phyloP scores from a whole-genome alignment of 2,113 vertebrate genomes.

The Nannospalax galili region DNA sequence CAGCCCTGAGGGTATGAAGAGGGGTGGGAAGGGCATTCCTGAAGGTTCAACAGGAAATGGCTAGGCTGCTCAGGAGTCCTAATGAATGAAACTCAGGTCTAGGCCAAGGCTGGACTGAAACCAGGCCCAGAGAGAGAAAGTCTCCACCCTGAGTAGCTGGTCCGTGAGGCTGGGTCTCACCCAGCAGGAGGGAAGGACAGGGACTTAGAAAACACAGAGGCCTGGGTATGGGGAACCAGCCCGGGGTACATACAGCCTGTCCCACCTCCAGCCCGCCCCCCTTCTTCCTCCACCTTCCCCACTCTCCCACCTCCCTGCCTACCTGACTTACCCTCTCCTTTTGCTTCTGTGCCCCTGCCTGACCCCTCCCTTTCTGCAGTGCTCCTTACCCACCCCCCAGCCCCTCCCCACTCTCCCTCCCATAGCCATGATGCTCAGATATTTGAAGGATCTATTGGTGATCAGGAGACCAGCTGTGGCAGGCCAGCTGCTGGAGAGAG shows the following conservation, averaged over 20 bases:
- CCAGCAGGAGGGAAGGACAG: neutral
- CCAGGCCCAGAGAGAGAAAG: neutral
- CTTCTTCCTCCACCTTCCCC: neutral
- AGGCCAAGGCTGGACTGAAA: neutral
- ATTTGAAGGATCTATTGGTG: neutral
- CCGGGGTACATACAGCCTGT: fast-evolving
- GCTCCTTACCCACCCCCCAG: too few species aligned
- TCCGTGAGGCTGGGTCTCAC: neutral
- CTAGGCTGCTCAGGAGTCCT: neutral
- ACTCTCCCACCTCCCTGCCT: fast-evolving
- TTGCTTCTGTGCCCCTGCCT: fast-evolving
- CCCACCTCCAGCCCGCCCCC: neutral
- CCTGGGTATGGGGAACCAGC: neutral
- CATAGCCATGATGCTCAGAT: neutral
- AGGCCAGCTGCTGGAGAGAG: neutral
- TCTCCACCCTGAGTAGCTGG: neutral
- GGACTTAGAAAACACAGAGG: fast-evolving
- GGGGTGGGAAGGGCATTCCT: fast-evolving
- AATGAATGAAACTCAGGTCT: neutral
- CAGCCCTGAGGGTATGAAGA: neutral
- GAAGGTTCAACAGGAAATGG: neutral
- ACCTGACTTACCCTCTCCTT: neutral
- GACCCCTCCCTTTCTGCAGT: fast-evolving
- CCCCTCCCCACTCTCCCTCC: fast-evolving
- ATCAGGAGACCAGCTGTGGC: too few species aligned